These are phyloP conservation scores for Mythimna ferrago DNA, from an alignment of 2,888 invertebrate genomes.

Conservation along the genomic window DNA sequence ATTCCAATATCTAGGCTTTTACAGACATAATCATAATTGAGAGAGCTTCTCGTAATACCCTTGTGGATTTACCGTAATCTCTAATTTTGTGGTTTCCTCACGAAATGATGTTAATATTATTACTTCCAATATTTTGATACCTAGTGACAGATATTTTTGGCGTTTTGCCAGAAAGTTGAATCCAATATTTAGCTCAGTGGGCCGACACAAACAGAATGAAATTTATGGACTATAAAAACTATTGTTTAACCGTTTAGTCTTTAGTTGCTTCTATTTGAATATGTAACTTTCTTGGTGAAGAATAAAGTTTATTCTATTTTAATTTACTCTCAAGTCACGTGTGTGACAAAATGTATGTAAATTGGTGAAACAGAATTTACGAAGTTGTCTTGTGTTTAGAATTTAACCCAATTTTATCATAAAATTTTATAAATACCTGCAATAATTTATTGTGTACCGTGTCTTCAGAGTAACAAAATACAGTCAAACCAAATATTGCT, in stretches of 20 bases:
- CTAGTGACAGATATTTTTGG: conserved; percentile 39
- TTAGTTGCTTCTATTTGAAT: conserved; percentile 41
- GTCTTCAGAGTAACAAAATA: neutral
- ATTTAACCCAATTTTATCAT: neutral
- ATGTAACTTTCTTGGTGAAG: no score
- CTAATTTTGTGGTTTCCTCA: conserved; percentile 47
- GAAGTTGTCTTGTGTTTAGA: neutral
- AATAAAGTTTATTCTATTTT: neutral
- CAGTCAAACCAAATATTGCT: neutral
- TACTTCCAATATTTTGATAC: conserved; percentile 35
- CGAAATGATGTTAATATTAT: conserved; percentile 44
- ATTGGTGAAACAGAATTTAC: neutral
- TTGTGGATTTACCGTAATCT: conserved; percentile 32
- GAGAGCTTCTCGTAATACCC: conserved; percentile 19
- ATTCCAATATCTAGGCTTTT: conserved; percentile 22
- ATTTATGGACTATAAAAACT: conserved; percentile 53
- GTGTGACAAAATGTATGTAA: neutral
- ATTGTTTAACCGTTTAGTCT: conserved; percentile 46
- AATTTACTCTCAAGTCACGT: neutral
- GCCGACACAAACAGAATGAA: conserved; percentile 48
- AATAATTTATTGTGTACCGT: no score
- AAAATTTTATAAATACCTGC: no score
- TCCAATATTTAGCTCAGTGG: conserved; percentile 47
- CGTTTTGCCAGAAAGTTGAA: conserved; percentile 47
- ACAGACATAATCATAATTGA: conserved; percentile 41